phyloP scores from a whole-genome alignment of 1,140 invertebrate genomes.

The Bombus waltoni region DNA sequence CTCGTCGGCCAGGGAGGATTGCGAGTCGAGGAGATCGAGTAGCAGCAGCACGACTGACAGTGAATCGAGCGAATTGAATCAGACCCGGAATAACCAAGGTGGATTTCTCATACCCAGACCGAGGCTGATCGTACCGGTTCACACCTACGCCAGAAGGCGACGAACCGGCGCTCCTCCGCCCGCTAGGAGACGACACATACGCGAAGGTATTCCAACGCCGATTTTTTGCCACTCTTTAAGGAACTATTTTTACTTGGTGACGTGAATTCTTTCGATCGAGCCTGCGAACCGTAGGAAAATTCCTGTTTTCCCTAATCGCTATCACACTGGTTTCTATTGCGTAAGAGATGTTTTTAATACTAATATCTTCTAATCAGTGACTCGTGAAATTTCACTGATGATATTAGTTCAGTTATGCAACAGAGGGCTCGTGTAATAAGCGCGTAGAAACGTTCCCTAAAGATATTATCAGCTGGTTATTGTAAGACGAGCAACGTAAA shows the following conservation, averaged over 20 bases:
- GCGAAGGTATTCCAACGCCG: conserved; percentile 67
- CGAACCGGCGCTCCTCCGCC: conserved; percentile 86
- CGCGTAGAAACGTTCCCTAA: background rate
- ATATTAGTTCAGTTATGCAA: background rate
- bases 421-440: background rate
- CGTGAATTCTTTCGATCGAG: background rate
- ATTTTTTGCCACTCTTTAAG: background rate
- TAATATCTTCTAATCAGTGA: too few relatives aligned
- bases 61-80: conserved; percentile 77
- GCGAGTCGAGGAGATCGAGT: conserved; percentile 77
- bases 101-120: conserved; percentile 92
- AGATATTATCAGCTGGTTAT: background rate
- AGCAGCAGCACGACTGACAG: conserved; percentile 80
- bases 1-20: conserved; percentile 10
- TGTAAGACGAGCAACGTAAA: background rate
- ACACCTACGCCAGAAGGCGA: conserved; percentile 90
- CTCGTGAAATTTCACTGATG: background rate
- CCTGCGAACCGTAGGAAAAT: background rate
- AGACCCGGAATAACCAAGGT: conserved; percentile 81
- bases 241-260: background rate
- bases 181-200: conserved; percentile 69
- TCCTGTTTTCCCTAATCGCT: background rate
- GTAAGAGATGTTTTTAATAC: too few relatives aligned
- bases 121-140: conserved; percentile 92
- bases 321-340: too few relatives aligned